Evolutionary conservation across 2,888 invertebrate species (phyloP).

Genomic region (Orchesellides sinensis): DNA sequence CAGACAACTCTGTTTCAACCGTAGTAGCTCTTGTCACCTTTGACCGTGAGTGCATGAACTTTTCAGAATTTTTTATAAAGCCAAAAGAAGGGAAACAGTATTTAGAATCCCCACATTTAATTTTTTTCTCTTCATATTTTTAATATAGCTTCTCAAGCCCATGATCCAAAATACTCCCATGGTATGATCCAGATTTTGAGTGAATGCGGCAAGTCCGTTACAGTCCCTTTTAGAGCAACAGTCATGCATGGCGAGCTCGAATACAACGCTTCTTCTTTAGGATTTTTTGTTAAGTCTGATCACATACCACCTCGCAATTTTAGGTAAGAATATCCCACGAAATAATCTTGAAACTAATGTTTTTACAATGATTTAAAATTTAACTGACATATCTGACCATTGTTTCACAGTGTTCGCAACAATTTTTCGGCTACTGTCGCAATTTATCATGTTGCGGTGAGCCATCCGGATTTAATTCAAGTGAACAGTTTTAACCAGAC

Average conservation of each 20-base stretch:
- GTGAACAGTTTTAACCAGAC: conserved; percentile 73
- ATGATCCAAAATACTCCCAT: conserved; percentile 68
- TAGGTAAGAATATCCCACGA: conserved; percentile 57
- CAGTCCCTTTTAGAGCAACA: conserved; percentile 83
- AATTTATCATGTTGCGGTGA: conserved; percentile 73
- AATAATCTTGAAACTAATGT: not conserved
- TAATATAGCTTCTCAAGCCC: conserved; percentile 66
- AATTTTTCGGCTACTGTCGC: conserved; percentile 73
- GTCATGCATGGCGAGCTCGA: conserved; percentile 81
- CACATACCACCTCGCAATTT: conserved; percentile 72
- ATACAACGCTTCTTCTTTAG: conserved; percentile 78
- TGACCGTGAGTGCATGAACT: conserved; percentile 84
- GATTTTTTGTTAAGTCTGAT: conserved; percentile 73
- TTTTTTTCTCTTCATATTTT: not conserved
- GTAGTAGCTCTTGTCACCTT: conserved; percentile 84
- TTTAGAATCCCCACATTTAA: not conserved
- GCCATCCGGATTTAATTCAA: conserved; percentile 73
- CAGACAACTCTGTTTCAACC: conserved; percentile 81
- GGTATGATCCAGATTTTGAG: conserved; percentile 73
- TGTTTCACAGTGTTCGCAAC: conserved; percentile 71
- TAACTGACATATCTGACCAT: not conserved
- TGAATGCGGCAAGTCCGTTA: conserved; percentile 72
- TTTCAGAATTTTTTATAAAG: not conserved
- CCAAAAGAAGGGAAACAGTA: not conserved
- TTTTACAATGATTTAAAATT: not conserved